phyloP scores from a whole-genome alignment of 2,888 invertebrate genomes.

The Cephus pulcher region DNA sequence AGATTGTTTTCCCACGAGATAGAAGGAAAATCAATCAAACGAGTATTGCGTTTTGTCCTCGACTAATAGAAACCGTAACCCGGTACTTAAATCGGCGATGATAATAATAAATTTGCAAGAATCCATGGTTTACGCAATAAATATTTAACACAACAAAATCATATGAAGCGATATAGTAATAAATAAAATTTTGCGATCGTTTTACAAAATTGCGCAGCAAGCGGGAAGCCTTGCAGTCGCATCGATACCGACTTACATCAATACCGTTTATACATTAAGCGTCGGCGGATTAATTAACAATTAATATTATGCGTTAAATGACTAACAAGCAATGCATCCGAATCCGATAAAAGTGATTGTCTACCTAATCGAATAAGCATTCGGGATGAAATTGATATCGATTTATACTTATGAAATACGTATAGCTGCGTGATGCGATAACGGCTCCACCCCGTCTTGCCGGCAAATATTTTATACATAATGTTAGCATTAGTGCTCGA shows the following conservation, averaged over 20 bases:
- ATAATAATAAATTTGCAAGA: constrained; percentile 32
- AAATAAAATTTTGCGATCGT: constrained; percentile 34
- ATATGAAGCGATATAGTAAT: constrained; percentile 27
- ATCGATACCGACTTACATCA: neutral
- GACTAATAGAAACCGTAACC: constrained; percentile 21
- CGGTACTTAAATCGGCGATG: constrained; percentile 1
- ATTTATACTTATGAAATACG: neutral
- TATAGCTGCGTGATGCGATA: neutral
- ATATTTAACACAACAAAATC: constrained; percentile 35
- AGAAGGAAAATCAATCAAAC: neutral
- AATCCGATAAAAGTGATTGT: neutral
- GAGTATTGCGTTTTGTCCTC: neutral
- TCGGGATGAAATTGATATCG: neutral
- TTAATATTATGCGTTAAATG: neutral
- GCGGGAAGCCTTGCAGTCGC: constrained; percentile 4
- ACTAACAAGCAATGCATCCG: neutral
- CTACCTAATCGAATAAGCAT: neutral
- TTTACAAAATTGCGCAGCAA: constrained; percentile 8
- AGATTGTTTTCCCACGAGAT: neutral
- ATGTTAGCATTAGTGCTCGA: neutral
- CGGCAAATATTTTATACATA: neutral
- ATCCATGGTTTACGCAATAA: constrained; percentile 39
- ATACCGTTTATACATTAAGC: neutral
- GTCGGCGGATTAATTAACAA: neutral
- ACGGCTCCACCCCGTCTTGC: neutral